Conservation (phyloP, 2,113 vertebrate genomes). For the Silurus asotus region DNA sequence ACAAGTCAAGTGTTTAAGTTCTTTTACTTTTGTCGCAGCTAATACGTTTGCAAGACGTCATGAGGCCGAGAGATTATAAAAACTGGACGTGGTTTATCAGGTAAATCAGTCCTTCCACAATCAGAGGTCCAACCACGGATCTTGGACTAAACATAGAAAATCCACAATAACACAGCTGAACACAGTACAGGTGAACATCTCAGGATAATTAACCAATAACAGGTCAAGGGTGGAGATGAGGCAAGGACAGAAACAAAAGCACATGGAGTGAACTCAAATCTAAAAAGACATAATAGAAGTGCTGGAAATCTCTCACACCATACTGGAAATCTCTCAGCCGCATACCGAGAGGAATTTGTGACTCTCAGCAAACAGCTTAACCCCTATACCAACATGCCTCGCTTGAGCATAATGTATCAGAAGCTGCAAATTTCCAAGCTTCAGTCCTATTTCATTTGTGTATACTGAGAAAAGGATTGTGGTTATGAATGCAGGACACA, state of each 20-base stretch:
- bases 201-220: not conserved
- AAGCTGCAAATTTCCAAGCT: not conserved
- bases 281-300: not conserved
- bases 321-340: not conserved
- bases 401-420: not conserved
- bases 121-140: not conserved
- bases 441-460: conserved; percentile 1
- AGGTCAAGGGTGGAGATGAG: not conserved
- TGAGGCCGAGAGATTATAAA: not conserved
- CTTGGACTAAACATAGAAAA: not conserved
- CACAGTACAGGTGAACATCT: not conserved
- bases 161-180: not conserved
- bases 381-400: not conserved
- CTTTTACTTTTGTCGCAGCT: not conserved
- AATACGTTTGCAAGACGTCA: not conserved
- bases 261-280: not conserved
- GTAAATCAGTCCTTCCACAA: not conserved
- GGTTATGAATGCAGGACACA: not conserved
- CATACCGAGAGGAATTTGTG: not conserved
- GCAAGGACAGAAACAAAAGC: not conserved
- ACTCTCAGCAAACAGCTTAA: not conserved
- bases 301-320: not conserved
- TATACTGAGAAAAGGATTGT: not conserved
- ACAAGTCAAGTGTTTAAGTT: not conserved
- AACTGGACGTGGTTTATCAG: not conserved